Evolutionary conservation across 2,888 invertebrate species (phyloP), one percentile per base, ranked within the genome.

Genomic region (Cheilosia pagana): DNA sequence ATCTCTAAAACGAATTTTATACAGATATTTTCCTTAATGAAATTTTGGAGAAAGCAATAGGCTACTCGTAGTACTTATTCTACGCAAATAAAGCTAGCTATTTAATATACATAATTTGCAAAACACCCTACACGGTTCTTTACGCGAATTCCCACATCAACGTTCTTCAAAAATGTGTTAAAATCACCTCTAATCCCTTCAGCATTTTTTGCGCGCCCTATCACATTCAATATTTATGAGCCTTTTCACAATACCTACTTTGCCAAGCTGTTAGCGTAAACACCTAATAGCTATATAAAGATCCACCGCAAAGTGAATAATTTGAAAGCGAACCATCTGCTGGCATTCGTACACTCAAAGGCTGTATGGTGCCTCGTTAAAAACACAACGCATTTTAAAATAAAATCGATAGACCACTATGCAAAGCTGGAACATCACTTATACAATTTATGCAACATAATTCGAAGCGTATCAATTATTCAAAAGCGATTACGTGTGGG

Each of bases 291-390:
- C 60, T 52, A 60, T 52, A 7, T 25, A 53, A 53, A 52, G 12
- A 71, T 52, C 2, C 39, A 53, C 62, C 60, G 12, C 52, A 72
- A 71, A 71, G 25, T 43, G 60, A 60, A 53, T 62, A 60, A 72
- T 72, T 62, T 28, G 35, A 35, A 10, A 12, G 52, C 28, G 16
- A 14, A 21, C 28, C 60, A 41, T 41, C 71, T 72, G 52, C 41
- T n/a, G 14, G n/a, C 21, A 25, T 62, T 41, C 14, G 19, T 10
- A 16, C 19, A 55, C n/a, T 28, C 10, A 39, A 21, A 14, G n/a
- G 21, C 21, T 62, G 7, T n/a, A 16, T n/a, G n/a, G n/a, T 35
- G 10, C 8, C 23, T 72, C 23, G 41, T 41, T 62, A 12, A 71
- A 45, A 59, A 59, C 21, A 45, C 12, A 19, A 28, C 16, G 4